Percentiles rank a stretch among this genome's conserved stretches.
Conservation (phyloP, 2,113 vertebrate genomes). For the Phoxinus phoxinus region DNA sequence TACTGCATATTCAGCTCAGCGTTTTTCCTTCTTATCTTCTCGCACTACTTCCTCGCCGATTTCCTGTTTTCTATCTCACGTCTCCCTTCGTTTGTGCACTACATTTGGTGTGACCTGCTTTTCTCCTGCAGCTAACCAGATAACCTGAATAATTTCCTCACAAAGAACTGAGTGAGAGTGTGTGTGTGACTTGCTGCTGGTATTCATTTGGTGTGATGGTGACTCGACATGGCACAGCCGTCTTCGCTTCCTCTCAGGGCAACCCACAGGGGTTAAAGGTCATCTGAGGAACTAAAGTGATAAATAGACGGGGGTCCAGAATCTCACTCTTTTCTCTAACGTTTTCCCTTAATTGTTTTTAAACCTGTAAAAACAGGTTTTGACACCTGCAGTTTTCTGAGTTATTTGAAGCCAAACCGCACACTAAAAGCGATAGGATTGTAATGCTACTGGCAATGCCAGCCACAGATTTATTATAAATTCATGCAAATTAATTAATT, state of each 20-base stretch:
- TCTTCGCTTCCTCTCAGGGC: slow-evolving; percentile 42
- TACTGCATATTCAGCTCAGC: slow-evolving; percentile 37
- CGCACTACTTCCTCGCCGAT: not conserved
- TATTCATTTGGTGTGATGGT: slow-evolving; percentile 49
- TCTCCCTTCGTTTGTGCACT: slow-evolving; percentile 1
- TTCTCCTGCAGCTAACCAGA: slow-evolving; percentile 38
- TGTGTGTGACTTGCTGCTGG: slow-evolving; percentile 46
- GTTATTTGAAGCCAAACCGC: slow-evolving; percentile 20
- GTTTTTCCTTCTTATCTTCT: not conserved
- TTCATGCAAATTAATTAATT: slow-evolving; percentile 70
- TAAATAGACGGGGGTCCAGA: slow-evolving; percentile 25
- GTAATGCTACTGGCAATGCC: slow-evolving; percentile 43
- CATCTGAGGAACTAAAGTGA: slow-evolving; percentile 13
- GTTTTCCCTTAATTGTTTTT: not conserved
- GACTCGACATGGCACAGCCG: slow-evolving; percentile 43
- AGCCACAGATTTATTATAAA: slow-evolving; percentile 61
- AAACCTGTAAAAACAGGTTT: not conserved
- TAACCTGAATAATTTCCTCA: slow-evolving; percentile 51
- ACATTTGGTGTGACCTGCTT: slow-evolving; percentile 39
- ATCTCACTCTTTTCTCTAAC: slow-evolving; percentile 25
- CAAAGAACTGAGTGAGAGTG: slow-evolving; percentile 5
- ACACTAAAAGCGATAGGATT: slow-evolving; percentile 58
- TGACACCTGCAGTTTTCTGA: slow-evolving; percentile 38
- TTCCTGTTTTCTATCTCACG: slow-evolving; percentile 8
- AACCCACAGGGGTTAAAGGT: slow-evolving; percentile 44